A percentile compares a stretch with the other conserved stretches of the same genome.
Conservation (phyloP, 2,888 invertebrate genomes). For the Hipparchia sbordonii region DNA sequence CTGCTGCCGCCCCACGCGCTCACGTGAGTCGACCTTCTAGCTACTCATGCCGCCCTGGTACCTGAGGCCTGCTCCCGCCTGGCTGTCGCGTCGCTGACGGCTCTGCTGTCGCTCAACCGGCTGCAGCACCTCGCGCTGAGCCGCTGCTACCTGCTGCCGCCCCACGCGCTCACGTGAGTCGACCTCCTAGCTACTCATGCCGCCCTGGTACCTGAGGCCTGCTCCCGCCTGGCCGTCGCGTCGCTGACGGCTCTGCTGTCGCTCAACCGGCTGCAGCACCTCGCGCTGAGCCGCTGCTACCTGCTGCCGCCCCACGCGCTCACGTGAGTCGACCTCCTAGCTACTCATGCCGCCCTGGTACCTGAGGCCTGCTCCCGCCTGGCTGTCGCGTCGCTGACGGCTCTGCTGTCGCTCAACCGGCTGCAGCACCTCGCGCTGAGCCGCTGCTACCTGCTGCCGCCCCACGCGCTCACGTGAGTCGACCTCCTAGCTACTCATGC, state of each 20-base stretch:
- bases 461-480: conserved; percentile 85
- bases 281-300: too few relatives aligned
- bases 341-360: neutral
- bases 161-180: conserved; percentile 85
- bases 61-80: conserved; percentile 89
- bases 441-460: conserved; percentile 92
- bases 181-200: neutral
- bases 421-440: conserved; percentile 89
- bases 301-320: too few relatives aligned
- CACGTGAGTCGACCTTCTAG: neutral
- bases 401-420: conserved; percentile 67
- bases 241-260: too few relatives aligned
- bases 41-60: neutral
- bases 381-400: conserved; percentile 75
- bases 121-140: conserved; percentile 89
- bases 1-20: too few relatives aligned
- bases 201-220: neutral
- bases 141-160: conserved; percentile 92
- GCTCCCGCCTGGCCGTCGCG: too few relatives aligned
- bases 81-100: conserved; percentile 75
- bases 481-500: neutral
- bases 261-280: too few relatives aligned
- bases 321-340: neutral
- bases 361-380: conserved; percentile 84
- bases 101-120: conserved; percentile 67